Evolutionary conservation across 2,113 vertebrate genomes (phyloP), one percentile per base, ranked within the genome.

Genomic region (Apodemus speciosus): DNA sequence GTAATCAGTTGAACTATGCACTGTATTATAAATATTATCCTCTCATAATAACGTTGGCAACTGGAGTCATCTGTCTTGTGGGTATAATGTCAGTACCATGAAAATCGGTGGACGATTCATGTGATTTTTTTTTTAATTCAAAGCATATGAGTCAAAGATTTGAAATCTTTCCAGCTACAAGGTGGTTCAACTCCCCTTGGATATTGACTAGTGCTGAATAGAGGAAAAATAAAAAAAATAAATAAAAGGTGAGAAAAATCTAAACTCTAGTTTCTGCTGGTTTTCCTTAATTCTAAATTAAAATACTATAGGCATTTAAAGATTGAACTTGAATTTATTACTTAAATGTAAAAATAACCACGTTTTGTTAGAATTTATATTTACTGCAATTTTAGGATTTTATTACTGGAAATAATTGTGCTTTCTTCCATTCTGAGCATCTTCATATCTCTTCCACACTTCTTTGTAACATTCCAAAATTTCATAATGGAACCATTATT

Each of bases 241-340:
- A 75, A 4, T 9, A 69, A 75, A 4, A 80, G 6, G 1, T 25
- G 53, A 7, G 43, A 38, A 9, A 60, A 62, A 62, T 40, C 6
- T 49, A 53, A n/a, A 43, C 3, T 80, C 10, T 86, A 79, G 18
- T 81, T 60, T 51, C 38, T 73, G 81, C 21, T 0, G n/a, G 9
- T 92, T 83, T 88, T 21, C 60, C 56, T 89, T 35, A 56, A 32
- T 72, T 95, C 91, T 91, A 89, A 87, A 40, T 80, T 90, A 60
- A 75, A 87, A 68, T 3, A 62, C 13, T 83, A 23, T 14, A 2
- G 18, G 4, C 21, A 3, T 18, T 91, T 93, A 68, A 87, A 89
- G 69, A 58, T 11, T 4, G 16, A 21, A 6, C 25, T 95, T 89
- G 56, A n/a, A n/a, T 40, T 69, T 62, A n/a, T 64, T 51, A 66